These are phyloP conservation scores for human DNA, from an alignment of 2,113 vertebrate species.

Conservation along the genomic window GRCh38 chr13:53308501-53309000, in stretches of 20 bases:
- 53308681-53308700: neutral
- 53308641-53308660: neutral
- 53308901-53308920: neutral
- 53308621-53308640: neutral
- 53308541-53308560: slow-evolving; percentile 3
- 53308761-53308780: neutral
- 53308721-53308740: neutral
- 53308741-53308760: accelerated
- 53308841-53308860: neutral
- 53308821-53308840: neutral
- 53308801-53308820: neutral
- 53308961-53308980: neutral
- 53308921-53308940: neutral
- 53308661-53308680: neutral
- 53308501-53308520: neutral
- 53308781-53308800: neutral
- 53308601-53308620: neutral
- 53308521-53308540: neutral
- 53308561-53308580: neutral
- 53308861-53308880: neutral
- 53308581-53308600: neutral
- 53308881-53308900: neutral
- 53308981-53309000: neutral
- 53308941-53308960: neutral
- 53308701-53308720: neutral